A percentile compares a stretch with the other conserved stretches of the same genome.
phyloP scores from a whole-genome alignment of 2,797 vertebrate genomes.

The Notoglanidium macrostoma region DNA sequence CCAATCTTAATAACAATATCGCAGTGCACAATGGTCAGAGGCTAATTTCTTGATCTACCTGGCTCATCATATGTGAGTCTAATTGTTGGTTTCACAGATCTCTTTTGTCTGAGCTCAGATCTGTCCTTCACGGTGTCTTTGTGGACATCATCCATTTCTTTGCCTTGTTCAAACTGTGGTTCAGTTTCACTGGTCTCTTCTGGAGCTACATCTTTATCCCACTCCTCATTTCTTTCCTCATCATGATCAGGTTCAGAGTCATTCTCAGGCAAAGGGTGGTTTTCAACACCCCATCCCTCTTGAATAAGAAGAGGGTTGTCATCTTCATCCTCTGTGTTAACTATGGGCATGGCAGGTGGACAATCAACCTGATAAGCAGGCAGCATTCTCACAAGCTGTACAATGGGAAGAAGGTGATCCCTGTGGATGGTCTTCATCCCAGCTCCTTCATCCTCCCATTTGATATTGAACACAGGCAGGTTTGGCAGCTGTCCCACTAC shows the following conservation, averaged over 20 bases:
- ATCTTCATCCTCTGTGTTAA: too few species aligned
- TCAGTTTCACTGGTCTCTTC: neutral
- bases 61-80: neutral
- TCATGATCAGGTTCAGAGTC: neutral
- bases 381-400: too few species aligned
- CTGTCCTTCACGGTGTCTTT: neutral
- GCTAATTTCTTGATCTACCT: neutral
- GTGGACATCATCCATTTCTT: neutral
- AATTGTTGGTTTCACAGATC: neutral
- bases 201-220: neutral
- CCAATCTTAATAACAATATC: neutral
- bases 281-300: too few species aligned
- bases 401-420: too few species aligned
- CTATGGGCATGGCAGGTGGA: neutral
- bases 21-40: neutral
- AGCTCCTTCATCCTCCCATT: too few species aligned
- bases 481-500: too few species aligned
- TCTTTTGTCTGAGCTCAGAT: neutral
- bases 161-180: neutral
- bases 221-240: neutral
- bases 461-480: too few species aligned
- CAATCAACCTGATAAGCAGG: too few species aligned
- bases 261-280: too few species aligned
- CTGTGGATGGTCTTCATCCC: too few species aligned
- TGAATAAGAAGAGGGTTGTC: too few species aligned